These are phyloP conservation scores for Eupsittula cactorum DNA, from an alignment of 2,113 vertebrate genomes.

Conservation along the genomic window DNA sequence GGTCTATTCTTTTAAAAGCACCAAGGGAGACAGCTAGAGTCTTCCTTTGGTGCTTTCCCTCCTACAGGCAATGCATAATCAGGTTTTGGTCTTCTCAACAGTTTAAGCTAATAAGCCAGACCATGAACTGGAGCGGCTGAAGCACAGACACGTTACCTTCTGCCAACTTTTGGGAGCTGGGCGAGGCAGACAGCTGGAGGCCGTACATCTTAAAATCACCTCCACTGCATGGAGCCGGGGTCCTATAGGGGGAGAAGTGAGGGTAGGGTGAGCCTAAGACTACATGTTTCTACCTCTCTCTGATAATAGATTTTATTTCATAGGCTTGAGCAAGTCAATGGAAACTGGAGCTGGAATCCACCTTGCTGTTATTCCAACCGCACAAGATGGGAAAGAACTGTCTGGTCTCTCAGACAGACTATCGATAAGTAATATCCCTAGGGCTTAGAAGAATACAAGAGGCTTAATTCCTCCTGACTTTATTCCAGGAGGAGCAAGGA, in stretches of 20 bases:
- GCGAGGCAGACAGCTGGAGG: slow-evolving; percentile 7
- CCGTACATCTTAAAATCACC: not conserved
- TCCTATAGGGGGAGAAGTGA: not conserved
- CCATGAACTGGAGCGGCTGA: not conserved
- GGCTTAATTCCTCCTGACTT: not conserved
- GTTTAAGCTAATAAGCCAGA: not conserved
- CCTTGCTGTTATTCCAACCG: not conserved
- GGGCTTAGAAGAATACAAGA: not conserved
- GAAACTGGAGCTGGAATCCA: not conserved
- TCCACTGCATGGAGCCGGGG: fast-evolving
- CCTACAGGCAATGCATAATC: not conserved
- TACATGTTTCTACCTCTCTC: not conserved
- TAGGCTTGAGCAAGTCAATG: not conserved
- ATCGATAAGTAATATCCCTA: not conserved
- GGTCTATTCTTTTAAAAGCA: not conserved
- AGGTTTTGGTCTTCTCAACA: not conserved
- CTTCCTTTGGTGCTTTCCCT: slow-evolving; percentile 13
- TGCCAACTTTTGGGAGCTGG: not conserved
- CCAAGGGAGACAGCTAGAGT: not conserved
- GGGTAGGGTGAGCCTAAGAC: not conserved
- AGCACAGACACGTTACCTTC: not conserved
- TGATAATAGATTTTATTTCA: not conserved
- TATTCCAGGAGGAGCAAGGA: not conserved
- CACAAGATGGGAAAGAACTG: not conserved
- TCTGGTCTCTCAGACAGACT: not conserved